Evolutionary conservation across 2,797 vertebrate genomes (phyloP).

Genomic region (Thunnus albacares): DNA sequence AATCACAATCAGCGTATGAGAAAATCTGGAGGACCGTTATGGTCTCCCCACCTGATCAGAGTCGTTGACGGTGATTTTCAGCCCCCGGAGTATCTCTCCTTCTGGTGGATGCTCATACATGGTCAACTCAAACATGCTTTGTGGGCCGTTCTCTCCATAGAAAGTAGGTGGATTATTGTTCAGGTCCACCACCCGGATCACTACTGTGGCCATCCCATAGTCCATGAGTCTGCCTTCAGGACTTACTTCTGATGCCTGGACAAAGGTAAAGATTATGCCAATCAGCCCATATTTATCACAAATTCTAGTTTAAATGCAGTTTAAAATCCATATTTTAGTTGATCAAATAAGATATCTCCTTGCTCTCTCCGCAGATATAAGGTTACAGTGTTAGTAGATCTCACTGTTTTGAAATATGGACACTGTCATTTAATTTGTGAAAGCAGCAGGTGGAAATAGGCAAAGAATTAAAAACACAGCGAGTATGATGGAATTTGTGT

Average conservation of each 20-base stretch:
- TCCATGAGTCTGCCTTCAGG: constrained; percentile 79
- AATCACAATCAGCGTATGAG: background rate
- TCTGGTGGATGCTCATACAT: constrained; percentile 96
- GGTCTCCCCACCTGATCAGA: constrained; percentile 92
- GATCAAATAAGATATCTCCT: background rate
- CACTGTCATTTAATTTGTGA: no score
- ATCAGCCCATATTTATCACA: background rate
- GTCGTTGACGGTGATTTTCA: constrained; percentile 96
- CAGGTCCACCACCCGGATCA: constrained; percentile 94
- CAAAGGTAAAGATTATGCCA: background rate
- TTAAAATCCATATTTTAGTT: background rate
- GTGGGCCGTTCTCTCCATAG: constrained; percentile 92
- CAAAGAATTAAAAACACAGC: no score
- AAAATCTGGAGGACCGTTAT: background rate
- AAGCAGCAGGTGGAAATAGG: no score
- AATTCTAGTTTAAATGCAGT: background rate
- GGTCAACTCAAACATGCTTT: constrained; percentile 94
- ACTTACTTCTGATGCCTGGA: constrained; percentile 91
- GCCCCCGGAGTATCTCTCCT: constrained; percentile 94
- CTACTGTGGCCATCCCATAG: constrained; percentile 83
- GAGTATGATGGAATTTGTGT: no score
- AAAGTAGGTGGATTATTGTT: constrained; percentile 98
- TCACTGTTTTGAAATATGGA: no score
- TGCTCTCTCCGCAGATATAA: background rate
- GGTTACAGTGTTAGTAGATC: no score